Conservation (phyloP, 2,888 invertebrate genomes). For the Conistra vaccinii region DNA sequence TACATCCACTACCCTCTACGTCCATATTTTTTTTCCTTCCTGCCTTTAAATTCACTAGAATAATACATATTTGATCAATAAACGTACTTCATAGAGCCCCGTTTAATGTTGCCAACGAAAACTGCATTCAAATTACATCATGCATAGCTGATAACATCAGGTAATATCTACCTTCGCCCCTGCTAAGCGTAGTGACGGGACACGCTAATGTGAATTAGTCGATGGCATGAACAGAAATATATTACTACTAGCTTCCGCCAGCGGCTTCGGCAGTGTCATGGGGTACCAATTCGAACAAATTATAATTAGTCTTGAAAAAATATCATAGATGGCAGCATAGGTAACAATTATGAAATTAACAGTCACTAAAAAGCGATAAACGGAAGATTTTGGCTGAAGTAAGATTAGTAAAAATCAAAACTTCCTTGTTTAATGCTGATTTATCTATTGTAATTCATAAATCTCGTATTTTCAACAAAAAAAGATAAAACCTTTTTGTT, state of each 20-base stretch:
- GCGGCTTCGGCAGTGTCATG: too few species aligned
- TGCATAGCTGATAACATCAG: conserved; percentile 75
- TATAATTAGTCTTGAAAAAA: too few species aligned
- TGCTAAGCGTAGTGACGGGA: conserved; percentile 39
- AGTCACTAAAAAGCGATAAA: too few species aligned
- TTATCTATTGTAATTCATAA: too few species aligned
- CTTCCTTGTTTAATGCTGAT: too few species aligned
- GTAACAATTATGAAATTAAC: too few species aligned
- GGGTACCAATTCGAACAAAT: too few species aligned
- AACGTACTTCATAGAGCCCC: conserved; percentile 24
- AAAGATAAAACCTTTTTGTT: too few species aligned
- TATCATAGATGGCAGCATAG: too few species aligned
- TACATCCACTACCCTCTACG: background rate
- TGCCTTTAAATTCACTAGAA: conserved; percentile 31
- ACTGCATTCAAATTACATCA: conserved; percentile 69
- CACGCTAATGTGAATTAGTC: background rate
- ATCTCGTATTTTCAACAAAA: too few species aligned
- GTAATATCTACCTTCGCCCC: conserved; percentile 73
- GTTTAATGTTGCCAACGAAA: conserved; percentile 58
- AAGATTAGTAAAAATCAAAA: too few species aligned
- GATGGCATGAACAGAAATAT: background rate
- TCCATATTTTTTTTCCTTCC: background rate
- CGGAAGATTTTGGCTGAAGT: too few species aligned
- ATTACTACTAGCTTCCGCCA: background rate
- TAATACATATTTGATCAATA: conserved; percentile 56